Evolutionary conservation across 2,888 invertebrate genomes (phyloP).

Genomic region (Spodoptera exigua): DNA sequence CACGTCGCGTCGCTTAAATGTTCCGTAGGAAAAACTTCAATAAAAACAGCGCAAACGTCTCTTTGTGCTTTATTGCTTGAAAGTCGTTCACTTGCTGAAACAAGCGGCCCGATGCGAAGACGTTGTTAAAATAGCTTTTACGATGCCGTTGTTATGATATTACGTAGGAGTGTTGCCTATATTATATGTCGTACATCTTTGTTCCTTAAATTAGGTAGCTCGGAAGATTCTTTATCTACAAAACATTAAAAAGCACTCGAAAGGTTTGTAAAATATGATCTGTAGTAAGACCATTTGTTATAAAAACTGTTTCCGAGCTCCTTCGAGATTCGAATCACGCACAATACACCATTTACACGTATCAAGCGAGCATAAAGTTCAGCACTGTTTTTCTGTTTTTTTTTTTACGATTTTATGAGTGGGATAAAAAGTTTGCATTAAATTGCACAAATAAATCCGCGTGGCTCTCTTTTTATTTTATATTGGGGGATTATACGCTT

Average conservation of each 20-base stretch:
- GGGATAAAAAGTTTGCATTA: slow-evolving; percentile 62
- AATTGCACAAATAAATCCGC: slow-evolving; percentile 56
- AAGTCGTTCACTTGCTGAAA: slow-evolving; percentile 75
- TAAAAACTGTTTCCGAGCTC: slow-evolving; percentile 49
- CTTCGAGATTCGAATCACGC: slow-evolving; percentile 65
- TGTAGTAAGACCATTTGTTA: slow-evolving; percentile 42
- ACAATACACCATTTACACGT: slow-evolving; percentile 55
- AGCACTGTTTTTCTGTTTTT: too few relatives aligned
- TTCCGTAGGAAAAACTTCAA: slow-evolving; percentile 78
- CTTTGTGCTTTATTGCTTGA: slow-evolving; percentile 80
- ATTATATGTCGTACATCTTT: slow-evolving; percentile 27
- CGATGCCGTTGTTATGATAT: slow-evolving; percentile 62
- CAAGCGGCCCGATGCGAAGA: slow-evolving; percentile 69
- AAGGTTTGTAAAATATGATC: slow-evolving; percentile 48
- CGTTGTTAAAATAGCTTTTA: slow-evolving; percentile 74
- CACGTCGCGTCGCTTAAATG: slow-evolving; percentile 75
- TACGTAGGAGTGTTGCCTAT: slow-evolving; percentile 51
- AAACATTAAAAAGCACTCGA: background rate
- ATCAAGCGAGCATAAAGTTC: slow-evolving; percentile 60
- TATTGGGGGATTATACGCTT: slow-evolving; percentile 71
- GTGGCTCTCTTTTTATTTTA: slow-evolving; percentile 67
- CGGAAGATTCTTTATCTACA: slow-evolving; percentile 20
- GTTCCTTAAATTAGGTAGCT: slow-evolving; percentile 28
- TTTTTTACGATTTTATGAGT: slow-evolving; percentile 57
- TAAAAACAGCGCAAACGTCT: slow-evolving; percentile 76